Conservation (phyloP, 2,797 vertebrate genomes). For the Danio aesculapii region DNA sequence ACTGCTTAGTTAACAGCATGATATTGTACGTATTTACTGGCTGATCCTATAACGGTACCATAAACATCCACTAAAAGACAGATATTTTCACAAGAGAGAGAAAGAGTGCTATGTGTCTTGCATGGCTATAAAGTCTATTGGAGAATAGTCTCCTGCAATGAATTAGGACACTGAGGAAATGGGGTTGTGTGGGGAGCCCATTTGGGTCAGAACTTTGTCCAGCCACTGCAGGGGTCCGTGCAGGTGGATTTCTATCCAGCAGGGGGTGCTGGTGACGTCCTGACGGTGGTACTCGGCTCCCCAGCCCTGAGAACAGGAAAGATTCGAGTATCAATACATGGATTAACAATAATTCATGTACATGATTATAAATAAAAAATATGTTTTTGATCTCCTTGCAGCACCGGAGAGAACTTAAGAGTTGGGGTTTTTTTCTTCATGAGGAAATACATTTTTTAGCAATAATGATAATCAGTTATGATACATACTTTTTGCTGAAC, state of each 20-base stretch:
- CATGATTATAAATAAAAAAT: background rate
- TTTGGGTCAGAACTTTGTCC: slow-evolving; percentile 98
- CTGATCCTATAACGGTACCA: slow-evolving; percentile 33
- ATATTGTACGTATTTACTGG: slow-evolving; percentile 8
- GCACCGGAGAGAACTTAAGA: background rate
- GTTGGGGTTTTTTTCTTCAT: too few species aligned
- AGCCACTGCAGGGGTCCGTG: slow-evolving; percentile 97
- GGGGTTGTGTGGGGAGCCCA: slow-evolving; percentile 97
- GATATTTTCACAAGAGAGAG: background rate
- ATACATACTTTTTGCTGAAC: too few species aligned
- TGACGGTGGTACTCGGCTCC: slow-evolving; percentile 98
- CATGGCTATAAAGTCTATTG: background rate
- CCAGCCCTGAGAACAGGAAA: slow-evolving; percentile 86
- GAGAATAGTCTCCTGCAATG: slow-evolving; percentile 29
- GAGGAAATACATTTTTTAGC: too few species aligned
- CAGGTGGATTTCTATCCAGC: slow-evolving; percentile 98
- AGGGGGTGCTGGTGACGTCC: slow-evolving; percentile 97
- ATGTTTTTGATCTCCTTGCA: background rate
- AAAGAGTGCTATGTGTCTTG: background rate
- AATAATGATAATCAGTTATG: too few species aligned
- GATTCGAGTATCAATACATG: background rate
- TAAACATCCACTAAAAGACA: slow-evolving; percentile 30
- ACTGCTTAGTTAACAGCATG: slow-evolving; percentile 27
- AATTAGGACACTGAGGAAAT: slow-evolving; percentile 96
- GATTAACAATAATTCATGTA: background rate